These are phyloP conservation scores for Heliothis subflexa DNA, from an alignment of 1,140 invertebrate genomes.

Conservation along the genomic window DNA sequence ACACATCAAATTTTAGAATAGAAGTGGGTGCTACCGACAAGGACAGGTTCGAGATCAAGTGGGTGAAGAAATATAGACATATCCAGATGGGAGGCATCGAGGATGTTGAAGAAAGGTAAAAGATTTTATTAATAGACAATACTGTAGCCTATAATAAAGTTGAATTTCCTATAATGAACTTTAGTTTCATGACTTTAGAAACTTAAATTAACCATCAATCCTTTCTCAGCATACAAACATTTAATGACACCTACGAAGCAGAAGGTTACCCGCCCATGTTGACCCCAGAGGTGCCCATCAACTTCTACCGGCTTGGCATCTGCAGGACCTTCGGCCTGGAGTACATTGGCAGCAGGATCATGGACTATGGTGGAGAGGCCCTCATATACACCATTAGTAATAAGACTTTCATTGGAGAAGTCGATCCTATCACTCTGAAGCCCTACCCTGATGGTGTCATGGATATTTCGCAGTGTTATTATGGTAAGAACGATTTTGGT, in stretches of 20 bases:
- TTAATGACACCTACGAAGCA: constrained; percentile 47
- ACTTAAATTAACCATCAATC: neutral
- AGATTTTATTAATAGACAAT: neutral
- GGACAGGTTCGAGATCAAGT: constrained; percentile 44
- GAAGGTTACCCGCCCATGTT: constrained; percentile 41
- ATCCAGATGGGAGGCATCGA: neutral
- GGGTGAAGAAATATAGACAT: constrained; percentile 18
- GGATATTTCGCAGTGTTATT: constrained; percentile 45
- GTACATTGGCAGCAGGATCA: constrained; percentile 20
- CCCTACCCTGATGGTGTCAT: constrained; percentile 38
- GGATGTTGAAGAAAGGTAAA: constrained; percentile 36
- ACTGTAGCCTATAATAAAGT: neutral
- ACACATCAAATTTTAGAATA: constrained; percentile 26
- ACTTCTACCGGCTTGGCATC: constrained; percentile 40
- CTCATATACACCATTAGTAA: constrained; percentile 46
- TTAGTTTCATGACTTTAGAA: neutral
- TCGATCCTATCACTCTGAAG: neutral
- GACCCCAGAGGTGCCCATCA: constrained; percentile 36
- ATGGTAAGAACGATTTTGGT: constrained; percentile 8
- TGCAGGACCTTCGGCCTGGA: constrained; percentile 45
- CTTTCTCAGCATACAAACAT: neutral
- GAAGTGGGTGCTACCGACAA: constrained; percentile 32
- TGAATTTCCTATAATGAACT: no score
- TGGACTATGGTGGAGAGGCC: constrained; percentile 45
- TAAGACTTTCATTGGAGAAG: neutral